phyloP scores from a whole-genome alignment of 2,113 vertebrate genomes.

The Petaurus breviceps region DNA sequence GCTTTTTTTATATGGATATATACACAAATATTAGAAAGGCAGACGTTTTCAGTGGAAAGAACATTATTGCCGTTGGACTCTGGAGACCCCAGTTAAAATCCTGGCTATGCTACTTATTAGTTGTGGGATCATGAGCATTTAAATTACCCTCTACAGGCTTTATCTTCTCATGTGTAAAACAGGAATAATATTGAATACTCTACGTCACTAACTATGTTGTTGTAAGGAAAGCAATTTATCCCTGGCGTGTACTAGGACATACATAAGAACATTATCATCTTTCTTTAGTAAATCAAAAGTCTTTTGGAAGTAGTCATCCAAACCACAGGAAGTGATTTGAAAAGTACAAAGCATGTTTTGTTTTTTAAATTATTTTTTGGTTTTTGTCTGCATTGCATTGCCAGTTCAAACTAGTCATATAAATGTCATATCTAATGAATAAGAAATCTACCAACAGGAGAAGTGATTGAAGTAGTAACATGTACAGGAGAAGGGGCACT shows the following conservation, averaged over 20 bases:
- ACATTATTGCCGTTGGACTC: not conserved
- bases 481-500: not conserved
- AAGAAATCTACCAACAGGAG: constrained; percentile 46
- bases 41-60: not conserved
- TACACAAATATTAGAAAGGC: not conserved
- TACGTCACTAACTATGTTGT: not conserved
- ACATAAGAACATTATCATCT: not conserved
- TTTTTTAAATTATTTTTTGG: constrained; percentile 32
- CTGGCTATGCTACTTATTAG: not conserved
- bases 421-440: not conserved
- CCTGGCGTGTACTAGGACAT: not conserved
- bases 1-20: not conserved
- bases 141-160: not conserved
- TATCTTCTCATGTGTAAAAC: not conserved
- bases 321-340: not conserved
- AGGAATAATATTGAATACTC: not conserved
- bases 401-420: constrained; percentile 1
- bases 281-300: constrained; percentile 5
- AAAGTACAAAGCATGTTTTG: not conserved
- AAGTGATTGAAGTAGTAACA: constrained; percentile 23
- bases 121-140: not conserved
- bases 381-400: constrained; percentile 20
- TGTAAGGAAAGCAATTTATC: not conserved
- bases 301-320: not conserved
- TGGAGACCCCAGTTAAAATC: not conserved